These are phyloP conservation scores for Pelvicachromis taeniatus DNA, from an alignment of 2,113 vertebrate species.

Conservation along the genomic window DNA sequence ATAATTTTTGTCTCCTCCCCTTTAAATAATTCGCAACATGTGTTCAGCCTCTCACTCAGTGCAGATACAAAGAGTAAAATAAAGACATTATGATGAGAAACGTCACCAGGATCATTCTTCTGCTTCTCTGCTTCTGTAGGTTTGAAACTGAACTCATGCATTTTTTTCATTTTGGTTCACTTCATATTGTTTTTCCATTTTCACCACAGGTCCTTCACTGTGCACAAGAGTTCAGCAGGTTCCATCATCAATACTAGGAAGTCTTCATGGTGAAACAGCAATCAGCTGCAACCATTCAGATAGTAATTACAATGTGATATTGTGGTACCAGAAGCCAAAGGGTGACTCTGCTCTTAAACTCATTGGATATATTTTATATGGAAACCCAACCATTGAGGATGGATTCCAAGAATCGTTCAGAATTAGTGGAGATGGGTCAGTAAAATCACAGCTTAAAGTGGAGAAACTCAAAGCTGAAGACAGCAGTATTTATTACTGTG, in stretches of 20 bases:
- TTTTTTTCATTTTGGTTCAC: accelerated
- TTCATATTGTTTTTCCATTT: not conserved
- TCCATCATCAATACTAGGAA: slow-evolving; percentile 6
- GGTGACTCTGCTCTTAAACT: not conserved
- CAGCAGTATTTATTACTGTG: slow-evolving; percentile 57
- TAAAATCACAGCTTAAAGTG: not conserved
- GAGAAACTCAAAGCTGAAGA: slow-evolving; percentile 1
- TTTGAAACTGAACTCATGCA: not conserved
- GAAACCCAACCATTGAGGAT: not conserved
- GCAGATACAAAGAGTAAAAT: not conserved
- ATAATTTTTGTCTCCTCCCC: not conserved
- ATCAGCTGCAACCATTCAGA: slow-evolving; percentile 30
- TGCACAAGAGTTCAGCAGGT: slow-evolving; percentile 20
- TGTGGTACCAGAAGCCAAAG: slow-evolving; percentile 19
- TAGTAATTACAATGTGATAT: not conserved
- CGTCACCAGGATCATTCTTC: not conserved
- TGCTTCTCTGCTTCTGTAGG: slow-evolving; percentile 24
- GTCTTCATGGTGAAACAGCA: not conserved
- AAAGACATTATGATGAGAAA: not conserved
- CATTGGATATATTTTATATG: not conserved
- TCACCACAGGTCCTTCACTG: slow-evolving; percentile 15
- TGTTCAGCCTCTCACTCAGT: not conserved
- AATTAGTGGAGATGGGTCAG: slow-evolving; percentile 6
- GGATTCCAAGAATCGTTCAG: not conserved
- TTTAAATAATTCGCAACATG: accelerated